These are phyloP conservation scores for Neostethus bicornis DNA, from an alignment of 2,797 vertebrate species.

Conservation along the genomic window DNA sequence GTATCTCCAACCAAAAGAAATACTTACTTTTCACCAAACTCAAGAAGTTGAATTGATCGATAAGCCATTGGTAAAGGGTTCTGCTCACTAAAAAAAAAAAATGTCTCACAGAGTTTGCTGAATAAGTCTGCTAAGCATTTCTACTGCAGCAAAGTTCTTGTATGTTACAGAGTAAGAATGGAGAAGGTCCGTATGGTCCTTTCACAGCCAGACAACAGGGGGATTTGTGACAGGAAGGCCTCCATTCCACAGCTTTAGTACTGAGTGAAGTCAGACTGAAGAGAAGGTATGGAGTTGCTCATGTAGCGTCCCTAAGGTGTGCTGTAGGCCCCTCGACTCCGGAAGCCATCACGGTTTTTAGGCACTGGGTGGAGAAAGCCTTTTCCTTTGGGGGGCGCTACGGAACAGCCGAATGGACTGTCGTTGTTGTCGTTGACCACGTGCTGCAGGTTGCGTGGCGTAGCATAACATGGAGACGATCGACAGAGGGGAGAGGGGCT, in stretches of 20 bases:
- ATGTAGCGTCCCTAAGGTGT: constrained; percentile 85
- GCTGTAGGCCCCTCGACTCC: constrained; percentile 66
- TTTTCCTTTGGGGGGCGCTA: constrained; percentile 23
- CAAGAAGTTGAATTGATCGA: no score
- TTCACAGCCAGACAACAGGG: constrained; percentile 9
- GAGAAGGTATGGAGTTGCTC: constrained; percentile 92
- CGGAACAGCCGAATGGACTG: constrained; percentile 58
- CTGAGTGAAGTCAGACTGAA: constrained; percentile 90
- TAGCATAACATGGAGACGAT: constrained; percentile 54
- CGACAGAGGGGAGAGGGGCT: constrained; percentile 50
- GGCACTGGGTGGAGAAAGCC: constrained; percentile 58
- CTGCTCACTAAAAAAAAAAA: no score
- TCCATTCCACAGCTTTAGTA: constrained; percentile 83
- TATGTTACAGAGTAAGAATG: constrained; percentile 38
- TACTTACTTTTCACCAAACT: no score
- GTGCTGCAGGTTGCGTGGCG: constrained; percentile 70
- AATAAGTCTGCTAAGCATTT: no score
- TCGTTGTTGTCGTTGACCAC: constrained; percentile 92
- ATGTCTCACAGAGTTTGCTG: no score
- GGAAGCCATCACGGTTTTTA: constrained; percentile 73
- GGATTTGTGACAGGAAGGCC: background rate
- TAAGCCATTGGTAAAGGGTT: no score
- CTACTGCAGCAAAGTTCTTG: no score
- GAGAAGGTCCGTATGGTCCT: constrained; percentile 31
- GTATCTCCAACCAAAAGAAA: no score